Conservation (phyloP, 2,888 invertebrate genomes). For the Drosophila hamatofila region DNA sequence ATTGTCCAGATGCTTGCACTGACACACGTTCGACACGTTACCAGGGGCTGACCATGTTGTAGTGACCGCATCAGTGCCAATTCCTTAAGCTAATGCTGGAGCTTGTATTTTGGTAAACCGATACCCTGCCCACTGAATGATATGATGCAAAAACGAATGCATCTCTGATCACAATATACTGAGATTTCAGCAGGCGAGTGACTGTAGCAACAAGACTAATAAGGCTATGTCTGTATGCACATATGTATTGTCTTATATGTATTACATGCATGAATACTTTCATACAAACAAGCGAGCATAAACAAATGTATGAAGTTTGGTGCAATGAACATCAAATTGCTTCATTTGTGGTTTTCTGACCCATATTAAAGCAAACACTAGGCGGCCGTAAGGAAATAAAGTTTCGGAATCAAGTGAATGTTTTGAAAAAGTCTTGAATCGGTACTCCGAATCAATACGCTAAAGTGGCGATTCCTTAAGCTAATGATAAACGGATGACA, state of each 20-base stretch:
- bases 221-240: too few species aligned
- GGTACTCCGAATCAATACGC: neutral
- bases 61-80: neutral
- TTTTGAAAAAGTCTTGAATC: too few species aligned
- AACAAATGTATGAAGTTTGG: too few species aligned
- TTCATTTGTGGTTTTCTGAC: conserved; percentile 48
- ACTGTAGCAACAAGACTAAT: too few species aligned
- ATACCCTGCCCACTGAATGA: neutral
- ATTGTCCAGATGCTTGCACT: neutral
- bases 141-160: neutral
- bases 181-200: neutral
- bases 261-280: too few species aligned
- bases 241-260: too few species aligned
- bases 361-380: conserved; percentile 36
- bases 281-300: neutral
- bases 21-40: neutral
- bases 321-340: conserved; percentile 34
- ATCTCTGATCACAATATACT: neutral
- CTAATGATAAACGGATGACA: neutral
- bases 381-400: neutral
- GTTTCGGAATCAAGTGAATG: too few species aligned
- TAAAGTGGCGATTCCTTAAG: neutral
- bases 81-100: conserved; percentile 17
- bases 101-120: neutral
- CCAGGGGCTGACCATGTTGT: neutral